Evolutionary conservation across 2,888 invertebrate genomes (phyloP), one percentile per base, ranked within the genome.

Genomic region (Ichneumon xanthorius): DNA sequence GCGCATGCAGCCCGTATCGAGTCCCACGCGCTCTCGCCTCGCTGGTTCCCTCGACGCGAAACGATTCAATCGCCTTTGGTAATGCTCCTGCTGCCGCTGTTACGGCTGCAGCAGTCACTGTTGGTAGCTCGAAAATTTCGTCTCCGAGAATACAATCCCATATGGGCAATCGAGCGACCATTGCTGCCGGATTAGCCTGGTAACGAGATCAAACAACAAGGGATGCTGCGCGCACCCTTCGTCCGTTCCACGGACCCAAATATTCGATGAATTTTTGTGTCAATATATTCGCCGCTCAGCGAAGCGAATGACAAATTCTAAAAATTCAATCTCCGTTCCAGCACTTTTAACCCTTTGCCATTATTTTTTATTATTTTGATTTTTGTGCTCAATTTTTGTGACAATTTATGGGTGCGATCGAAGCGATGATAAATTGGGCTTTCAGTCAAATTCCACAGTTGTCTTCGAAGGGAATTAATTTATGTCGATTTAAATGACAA

Each of bases 21-120:
- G 86, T 90, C 90, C 90, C 90, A 90, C 90, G 90, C 88, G 89
- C 84, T 86, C 87, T 76, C 86, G 84, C 78, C 88, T 86, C 87
- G 89, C 71, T 63, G 70, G 30, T n/a, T 82, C 65, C 30, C 33
- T 61, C 71, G 67, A 80, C 50, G 68, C 78, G 84, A 86, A 84
- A 87, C 88, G 84, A 89, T 90, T 91, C 88, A 88, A 89, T 89
- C 84, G 86, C 88, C 87, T 87, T 86, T 87, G 88, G 90, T 90
- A 40, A 72, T 55, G 78, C 73, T 48, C 40, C 50, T 48, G n/a
- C 37, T 67, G 30, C 68, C 48, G 48, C 33, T 50, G 70, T n/a
- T 80, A 19, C 48, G 48, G 75, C 22, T 55, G 78, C n/a, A 16
- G 45, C 22, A 37, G 53, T 19, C 26, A 68, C 81, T 63, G 37